Evolutionary conservation across 2,888 invertebrate genomes (phyloP), one percentile per base, ranked within the genome.

Genomic region (Hyalella azteca): DNA sequence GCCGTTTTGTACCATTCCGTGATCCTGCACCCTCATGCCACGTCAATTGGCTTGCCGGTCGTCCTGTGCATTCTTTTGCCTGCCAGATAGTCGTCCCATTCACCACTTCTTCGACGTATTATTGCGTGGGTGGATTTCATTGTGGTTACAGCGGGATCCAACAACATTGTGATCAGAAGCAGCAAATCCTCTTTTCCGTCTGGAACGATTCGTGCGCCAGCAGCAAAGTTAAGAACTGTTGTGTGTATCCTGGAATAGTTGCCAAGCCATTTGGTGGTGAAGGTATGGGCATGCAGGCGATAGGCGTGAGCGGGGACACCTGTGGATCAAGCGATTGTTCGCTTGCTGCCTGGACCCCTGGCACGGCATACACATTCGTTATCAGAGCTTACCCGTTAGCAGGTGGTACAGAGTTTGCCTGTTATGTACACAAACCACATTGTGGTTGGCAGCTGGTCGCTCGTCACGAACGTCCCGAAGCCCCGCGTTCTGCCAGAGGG

Each of bases 21-120:
- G 66, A 66, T 66, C 66, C 66, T 13, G 66, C 66, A 36, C 66
- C 66, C 19, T 66, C 66, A 36, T 66, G 66, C 36, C 66, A 66
- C 36, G 36, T 66, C 7, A 5, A 29, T 5, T 66, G 66, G 66
- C 22, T 36, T 36, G 66, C 36, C n/a, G 36, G 36, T 29, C 3
- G 39, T 5, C 66, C 66, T 66, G 66, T 66, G 9, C 66, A 66
- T 66, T 2, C 66, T 1, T 66, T 66, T 36, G 66, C 66, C 11
- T 32, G 36, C 4, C 66, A 66, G 66, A 19, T 66, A n/a, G 66
- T 66, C 29, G 66, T 66, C 15, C 36, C 66, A 66, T 32, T 36
- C 19, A 19, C 66, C 36, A 66, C 66, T 29, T 19, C 66, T 15
- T 66, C n/a, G 19, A 66, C 66, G 11, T 66, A 66, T 19, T 66